These are phyloP conservation scores for Tiliacea citrago DNA, from an alignment of 2,888 invertebrate species.

Conservation along the genomic window DNA sequence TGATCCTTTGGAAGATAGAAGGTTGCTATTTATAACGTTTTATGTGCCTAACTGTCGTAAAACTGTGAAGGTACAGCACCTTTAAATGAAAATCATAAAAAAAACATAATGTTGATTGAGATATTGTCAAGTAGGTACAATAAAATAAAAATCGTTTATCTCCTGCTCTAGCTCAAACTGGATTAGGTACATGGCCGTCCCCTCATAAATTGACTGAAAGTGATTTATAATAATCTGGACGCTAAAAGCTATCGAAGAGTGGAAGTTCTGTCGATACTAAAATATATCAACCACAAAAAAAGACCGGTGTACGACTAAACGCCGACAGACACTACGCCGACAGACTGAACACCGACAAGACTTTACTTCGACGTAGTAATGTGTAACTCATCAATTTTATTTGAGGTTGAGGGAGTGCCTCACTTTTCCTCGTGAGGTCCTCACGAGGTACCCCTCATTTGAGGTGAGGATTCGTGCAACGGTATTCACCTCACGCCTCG, in stretches of 20 bases:
- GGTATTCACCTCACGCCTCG: too few species aligned
- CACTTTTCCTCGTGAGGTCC: too few species aligned
- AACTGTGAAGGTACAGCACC: neutral
- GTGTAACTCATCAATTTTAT: too few species aligned
- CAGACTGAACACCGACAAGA: too few species aligned
- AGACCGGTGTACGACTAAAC: too few species aligned
- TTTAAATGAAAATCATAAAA: neutral
- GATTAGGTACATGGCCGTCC: neutral
- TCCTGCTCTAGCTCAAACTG: neutral
- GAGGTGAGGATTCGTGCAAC: too few species aligned
- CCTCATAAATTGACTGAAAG: slow-evolving; percentile 9
- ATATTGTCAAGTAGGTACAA: neutral
- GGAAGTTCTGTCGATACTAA: neutral
- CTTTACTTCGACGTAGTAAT: too few species aligned
- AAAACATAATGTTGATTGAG: neutral
- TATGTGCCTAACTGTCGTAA: neutral
- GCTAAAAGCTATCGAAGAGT: slow-evolving; percentile 14
- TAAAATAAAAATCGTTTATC: neutral
- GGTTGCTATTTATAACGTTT: neutral
- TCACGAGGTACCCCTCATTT: too few species aligned
- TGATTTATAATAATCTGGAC: slow-evolving; percentile 16
- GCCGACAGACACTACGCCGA: too few species aligned
- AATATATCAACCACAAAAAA: slow-evolving; percentile 3
- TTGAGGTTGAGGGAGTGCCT: too few species aligned
- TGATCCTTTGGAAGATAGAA: neutral